Conservation (phyloP, 2,113 vertebrate genomes). For the Neoarius graeffei region DNA sequence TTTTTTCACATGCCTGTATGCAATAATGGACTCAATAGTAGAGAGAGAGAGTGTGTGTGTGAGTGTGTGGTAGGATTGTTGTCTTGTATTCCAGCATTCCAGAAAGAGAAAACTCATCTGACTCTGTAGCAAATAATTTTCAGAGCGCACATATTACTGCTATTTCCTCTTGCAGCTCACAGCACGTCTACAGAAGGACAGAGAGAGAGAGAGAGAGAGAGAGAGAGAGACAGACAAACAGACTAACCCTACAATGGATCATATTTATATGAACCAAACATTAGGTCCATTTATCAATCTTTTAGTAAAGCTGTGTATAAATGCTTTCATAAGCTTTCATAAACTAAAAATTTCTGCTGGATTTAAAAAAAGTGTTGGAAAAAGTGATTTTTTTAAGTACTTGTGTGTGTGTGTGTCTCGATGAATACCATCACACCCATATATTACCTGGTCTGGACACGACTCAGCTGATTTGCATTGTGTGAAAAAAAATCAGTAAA, state of each 20-base stretch:
- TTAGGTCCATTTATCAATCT: background rate
- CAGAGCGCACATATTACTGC: conserved; percentile 38
- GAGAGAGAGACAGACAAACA: background rate
- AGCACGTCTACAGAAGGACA: conserved; percentile 19
- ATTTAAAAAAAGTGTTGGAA: background rate
- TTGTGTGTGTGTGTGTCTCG: too few relatives aligned
- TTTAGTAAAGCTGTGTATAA: background rate
- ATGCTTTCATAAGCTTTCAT: background rate
- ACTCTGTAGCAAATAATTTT: conserved; percentile 48
- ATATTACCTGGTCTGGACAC: background rate
- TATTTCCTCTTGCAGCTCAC: conserved; percentile 44
- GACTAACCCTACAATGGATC: background rate
- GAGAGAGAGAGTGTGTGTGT: conserved; percentile 12
- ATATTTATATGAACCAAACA: background rate
- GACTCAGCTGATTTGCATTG: background rate
- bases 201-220: background rate
- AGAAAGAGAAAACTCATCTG: conserved; percentile 36
- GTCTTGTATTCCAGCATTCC: conserved; percentile 25
- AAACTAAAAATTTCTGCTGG: background rate
- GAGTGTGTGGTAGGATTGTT: background rate
- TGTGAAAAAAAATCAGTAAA: background rate
- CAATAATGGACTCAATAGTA: background rate
- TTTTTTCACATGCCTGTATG: too few relatives aligned
- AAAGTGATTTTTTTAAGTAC: background rate
- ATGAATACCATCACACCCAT: too few relatives aligned